phyloP scores from a whole-genome alignment of 2,797 vertebrate species.

The Phyllotis vaccarum region DNA sequence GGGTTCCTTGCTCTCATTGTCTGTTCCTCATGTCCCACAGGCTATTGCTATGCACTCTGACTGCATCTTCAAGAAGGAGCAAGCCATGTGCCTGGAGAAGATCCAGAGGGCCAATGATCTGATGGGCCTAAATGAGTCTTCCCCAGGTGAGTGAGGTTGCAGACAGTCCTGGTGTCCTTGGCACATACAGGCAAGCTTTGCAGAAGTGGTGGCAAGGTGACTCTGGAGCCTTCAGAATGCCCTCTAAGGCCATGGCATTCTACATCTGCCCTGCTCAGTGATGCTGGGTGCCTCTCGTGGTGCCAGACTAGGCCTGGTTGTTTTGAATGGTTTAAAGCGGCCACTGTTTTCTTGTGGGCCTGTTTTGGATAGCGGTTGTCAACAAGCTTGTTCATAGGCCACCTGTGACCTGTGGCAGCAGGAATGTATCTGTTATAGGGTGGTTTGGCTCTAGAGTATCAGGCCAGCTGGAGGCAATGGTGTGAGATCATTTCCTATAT shows the following conservation, averaged over 20 bases:
- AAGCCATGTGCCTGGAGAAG: constrained; percentile 94
- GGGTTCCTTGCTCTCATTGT: accelerated
- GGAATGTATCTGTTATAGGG: constrained; percentile 52
- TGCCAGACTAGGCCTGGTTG: neutral
- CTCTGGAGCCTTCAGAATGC: neutral
- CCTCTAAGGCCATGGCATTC: neutral
- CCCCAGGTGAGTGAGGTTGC: constrained; percentile 81
- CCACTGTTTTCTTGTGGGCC: neutral
- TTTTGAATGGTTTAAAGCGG: neutral
- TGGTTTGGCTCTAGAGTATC: neutral
- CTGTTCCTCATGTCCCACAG: constrained; percentile 79
- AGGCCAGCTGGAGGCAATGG: neutral
- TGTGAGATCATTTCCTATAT: neutral
- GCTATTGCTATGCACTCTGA: constrained; percentile 89
- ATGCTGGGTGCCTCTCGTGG: neutral
- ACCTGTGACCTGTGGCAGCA: neutral
- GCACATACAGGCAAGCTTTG: neutral
- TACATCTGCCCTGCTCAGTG: neutral
- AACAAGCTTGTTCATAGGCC: constrained; percentile 31
- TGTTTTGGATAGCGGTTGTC: neutral
- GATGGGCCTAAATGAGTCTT: constrained; percentile 86
- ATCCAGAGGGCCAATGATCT: constrained; percentile 87
- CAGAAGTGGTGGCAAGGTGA: neutral
- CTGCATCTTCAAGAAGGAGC: constrained; percentile 95
- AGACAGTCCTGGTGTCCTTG: accelerated